These are phyloP conservation scores for Crepidodera aurea DNA, from an alignment of 2,888 invertebrate species.

Conservation along the genomic window DNA sequence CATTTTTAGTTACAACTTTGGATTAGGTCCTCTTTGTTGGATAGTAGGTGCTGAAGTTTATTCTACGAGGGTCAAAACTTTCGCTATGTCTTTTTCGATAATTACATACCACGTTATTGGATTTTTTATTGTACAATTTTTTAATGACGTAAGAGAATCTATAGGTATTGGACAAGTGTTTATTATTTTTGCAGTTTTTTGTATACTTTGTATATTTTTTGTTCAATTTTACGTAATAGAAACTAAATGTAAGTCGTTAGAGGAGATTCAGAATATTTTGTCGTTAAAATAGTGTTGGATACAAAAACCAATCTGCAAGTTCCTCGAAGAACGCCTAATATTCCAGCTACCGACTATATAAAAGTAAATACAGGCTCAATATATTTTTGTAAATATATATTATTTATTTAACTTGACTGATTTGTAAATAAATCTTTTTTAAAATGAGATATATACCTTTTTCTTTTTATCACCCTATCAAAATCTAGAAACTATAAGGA, in stretches of 20 bases:
- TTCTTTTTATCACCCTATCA: too few species aligned
- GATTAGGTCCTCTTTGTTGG: slow-evolving; percentile 81
- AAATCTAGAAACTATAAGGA: too few species aligned
- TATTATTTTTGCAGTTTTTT: slow-evolving; percentile 44
- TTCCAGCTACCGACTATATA: too few species aligned
- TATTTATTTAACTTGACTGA: too few species aligned
- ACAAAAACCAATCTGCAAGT: too few species aligned
- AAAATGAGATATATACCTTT: too few species aligned
- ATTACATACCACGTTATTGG: slow-evolving; percentile 49
- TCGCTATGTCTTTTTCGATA: slow-evolving; percentile 55
- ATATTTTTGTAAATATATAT: too few species aligned
- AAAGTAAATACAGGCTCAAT: too few species aligned
- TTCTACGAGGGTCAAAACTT: slow-evolving; percentile 71
- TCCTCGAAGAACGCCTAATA: too few species aligned
- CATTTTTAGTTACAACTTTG: slow-evolving; percentile 74
- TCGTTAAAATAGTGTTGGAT: background rate
- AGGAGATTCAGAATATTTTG: slow-evolving; percentile 28
- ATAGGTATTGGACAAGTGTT: slow-evolving; percentile 45
- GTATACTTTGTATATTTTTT: slow-evolving; percentile 39
- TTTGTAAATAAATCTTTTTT: background rate
- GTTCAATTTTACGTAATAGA: slow-evolving; percentile 40
- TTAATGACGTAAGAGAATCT: slow-evolving; percentile 39
- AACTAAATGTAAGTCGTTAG: slow-evolving; percentile 31
- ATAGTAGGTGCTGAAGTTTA: slow-evolving; percentile 84
- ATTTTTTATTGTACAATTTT: slow-evolving; percentile 46